phyloP scores from a whole-genome alignment of 1,140 invertebrate genomes.

The Mactra quadrangularis region DNA sequence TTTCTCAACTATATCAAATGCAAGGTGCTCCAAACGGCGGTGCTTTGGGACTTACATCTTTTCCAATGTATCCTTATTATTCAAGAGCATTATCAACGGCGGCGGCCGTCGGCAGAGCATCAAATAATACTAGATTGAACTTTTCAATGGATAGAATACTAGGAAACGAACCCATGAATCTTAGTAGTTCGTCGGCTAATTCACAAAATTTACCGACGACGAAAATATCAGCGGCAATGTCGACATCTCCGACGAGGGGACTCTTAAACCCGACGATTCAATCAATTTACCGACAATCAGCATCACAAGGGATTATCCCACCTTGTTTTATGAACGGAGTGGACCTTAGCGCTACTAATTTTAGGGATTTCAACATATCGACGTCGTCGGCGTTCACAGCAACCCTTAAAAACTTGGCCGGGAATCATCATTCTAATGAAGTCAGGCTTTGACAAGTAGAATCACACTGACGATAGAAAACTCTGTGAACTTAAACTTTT shows the following conservation, averaged over 20 bases:
- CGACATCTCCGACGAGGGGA: conserved; percentile 15
- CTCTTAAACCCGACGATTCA: not conserved
- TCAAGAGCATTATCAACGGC: conserved; percentile 65
- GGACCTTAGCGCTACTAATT: conserved; percentile 44
- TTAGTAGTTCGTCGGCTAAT: conserved; percentile 27
- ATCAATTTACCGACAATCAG: conserved; percentile 35
- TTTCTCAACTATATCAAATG: conserved; percentile 72
- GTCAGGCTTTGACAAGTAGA: conserved; percentile 3
- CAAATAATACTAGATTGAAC: conserved; percentile 56
- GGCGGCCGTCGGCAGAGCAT: conserved; percentile 54
- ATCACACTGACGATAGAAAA: not conserved
- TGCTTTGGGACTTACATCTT: conserved; percentile 37
- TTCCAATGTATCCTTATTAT: conserved; percentile 68
- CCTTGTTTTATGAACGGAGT: conserved; percentile 40
- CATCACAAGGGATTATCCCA: conserved; percentile 31
- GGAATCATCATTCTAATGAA: conserved; percentile 35
- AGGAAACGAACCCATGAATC: conserved; percentile 59
- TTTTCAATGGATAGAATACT: conserved; percentile 70
- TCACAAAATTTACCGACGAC: conserved; percentile 19
- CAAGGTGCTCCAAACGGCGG: conserved; percentile 16
- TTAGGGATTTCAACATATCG: conserved; percentile 56
- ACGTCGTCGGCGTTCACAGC: conserved; percentile 58
- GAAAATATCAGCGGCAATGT: conserved; percentile 19
- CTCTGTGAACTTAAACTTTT: too few relatives aligned
- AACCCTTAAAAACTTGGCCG: conserved; percentile 51